phyloP scores from a whole-genome alignment of 2,797 vertebrate genomes.

The Nothura maculosa region DNA sequence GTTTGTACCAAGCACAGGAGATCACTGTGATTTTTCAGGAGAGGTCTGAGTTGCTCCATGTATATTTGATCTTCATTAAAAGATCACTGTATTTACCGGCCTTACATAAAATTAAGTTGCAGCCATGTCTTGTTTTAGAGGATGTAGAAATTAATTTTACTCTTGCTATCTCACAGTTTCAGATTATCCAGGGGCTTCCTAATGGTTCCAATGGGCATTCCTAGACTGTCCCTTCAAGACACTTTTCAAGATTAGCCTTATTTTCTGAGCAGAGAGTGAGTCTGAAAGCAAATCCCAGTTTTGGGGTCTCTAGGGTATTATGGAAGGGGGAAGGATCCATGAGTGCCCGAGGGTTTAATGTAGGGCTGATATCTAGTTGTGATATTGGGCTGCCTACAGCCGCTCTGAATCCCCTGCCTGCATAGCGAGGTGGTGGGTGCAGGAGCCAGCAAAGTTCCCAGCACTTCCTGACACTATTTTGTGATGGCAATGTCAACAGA shows the following conservation, averaged over 20 bases:
- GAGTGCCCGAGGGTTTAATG: background rate
- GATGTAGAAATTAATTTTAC: background rate
- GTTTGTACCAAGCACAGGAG: background rate
- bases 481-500: background rate
- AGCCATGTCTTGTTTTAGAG: constrained; percentile 21
- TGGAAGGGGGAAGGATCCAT: background rate
- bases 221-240: constrained; percentile 1
- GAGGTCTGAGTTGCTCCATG: background rate
- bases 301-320: background rate
- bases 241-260: background rate
- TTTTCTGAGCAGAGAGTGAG: background rate
- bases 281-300: background rate
- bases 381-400: background rate
- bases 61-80: constrained; percentile 37
- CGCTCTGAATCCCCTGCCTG: background rate
- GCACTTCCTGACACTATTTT: background rate
- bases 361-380: background rate
- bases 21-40: background rate
- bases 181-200: background rate
- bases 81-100: background rate
- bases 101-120: constrained; percentile 15
- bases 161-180: background rate
- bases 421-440: background rate
- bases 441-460: background rate
- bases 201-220: constrained; percentile 1